Evolutionary conservation across 2,797 vertebrate genomes (phyloP).

Genomic region (Pangasius mekongensis): DNA sequence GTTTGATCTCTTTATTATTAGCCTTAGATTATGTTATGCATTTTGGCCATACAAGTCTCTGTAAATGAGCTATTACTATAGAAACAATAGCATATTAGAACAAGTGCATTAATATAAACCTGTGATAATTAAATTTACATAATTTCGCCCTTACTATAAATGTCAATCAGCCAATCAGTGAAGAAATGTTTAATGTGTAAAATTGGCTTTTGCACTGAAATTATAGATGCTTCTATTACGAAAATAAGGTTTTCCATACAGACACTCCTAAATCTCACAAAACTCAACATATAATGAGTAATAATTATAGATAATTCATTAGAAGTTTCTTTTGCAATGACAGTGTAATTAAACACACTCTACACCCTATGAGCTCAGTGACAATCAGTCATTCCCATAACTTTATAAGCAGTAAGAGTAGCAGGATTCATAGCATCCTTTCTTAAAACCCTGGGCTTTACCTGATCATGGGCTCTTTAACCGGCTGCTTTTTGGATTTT

Average conservation of each 20-base stretch:
- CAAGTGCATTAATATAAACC: too few species aligned
- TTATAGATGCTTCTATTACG: too few species aligned
- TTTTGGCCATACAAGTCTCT: not conserved
- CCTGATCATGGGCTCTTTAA: constrained; percentile 93
- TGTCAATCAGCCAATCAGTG: too few species aligned
- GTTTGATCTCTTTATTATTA: not conserved
- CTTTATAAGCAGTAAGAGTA: not conserved
- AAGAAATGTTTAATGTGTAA: too few species aligned
- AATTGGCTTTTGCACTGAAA: too few species aligned
- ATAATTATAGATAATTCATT: too few species aligned
- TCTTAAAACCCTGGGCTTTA: constrained; percentile 63
- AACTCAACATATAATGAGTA: too few species aligned
- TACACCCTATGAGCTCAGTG: not conserved
- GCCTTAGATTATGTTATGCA: not conserved
- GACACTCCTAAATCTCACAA: too few species aligned
- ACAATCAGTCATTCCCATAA: not conserved
- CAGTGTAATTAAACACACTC: not conserved
- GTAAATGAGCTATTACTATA: not conserved
- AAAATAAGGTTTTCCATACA: too few species aligned
- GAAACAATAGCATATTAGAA: too few species aligned
- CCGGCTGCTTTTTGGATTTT: constrained; percentile 92
- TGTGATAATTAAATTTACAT: too few species aligned
- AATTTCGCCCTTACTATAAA: too few species aligned
- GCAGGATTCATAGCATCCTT: not conserved
- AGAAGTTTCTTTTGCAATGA: not conserved